phyloP scores from a whole-genome alignment of 2,888 invertebrate genomes.

The Temnothorax rugatulus region DNA sequence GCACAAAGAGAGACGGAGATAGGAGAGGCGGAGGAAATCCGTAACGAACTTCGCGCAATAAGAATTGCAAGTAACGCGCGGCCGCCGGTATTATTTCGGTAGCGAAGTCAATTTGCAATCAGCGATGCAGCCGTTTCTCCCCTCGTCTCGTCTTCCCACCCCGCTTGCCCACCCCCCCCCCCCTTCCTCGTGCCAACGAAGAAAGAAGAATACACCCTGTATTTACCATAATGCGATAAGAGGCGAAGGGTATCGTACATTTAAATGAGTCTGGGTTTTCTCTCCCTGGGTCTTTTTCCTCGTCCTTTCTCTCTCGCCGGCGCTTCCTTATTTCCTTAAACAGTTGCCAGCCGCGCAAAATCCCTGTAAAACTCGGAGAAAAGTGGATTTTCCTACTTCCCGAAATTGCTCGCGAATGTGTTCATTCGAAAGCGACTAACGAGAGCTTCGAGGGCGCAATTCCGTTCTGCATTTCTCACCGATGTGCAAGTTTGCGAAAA shows the following conservation, averaged over 20 bases:
- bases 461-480: background rate
- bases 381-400: slow-evolving; percentile 52
- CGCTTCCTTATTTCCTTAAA: slow-evolving; percentile 48
- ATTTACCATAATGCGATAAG: slow-evolving; percentile 84
- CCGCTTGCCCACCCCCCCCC: background rate
- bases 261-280: slow-evolving; percentile 77
- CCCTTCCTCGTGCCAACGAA: slow-evolving; percentile 51
- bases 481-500: background rate
- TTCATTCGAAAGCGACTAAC: slow-evolving; percentile 39
- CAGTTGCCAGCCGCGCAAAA: slow-evolving; percentile 49
- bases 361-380: slow-evolving; percentile 30
- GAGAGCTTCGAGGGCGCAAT: slow-evolving; percentile 9
- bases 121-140: slow-evolving; percentile 75
- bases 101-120: slow-evolving; percentile 84
- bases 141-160: slow-evolving; percentile 45
- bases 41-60: slow-evolving; percentile 78
- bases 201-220: slow-evolving; percentile 72
- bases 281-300: slow-evolving; percentile 25
- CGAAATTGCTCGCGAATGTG: slow-evolving; percentile 50
- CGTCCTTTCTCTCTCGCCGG: slow-evolving; percentile 7
- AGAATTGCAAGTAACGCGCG: slow-evolving; percentile 74
- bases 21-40: slow-evolving; percentile 61
- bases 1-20: slow-evolving; percentile 51
- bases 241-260: slow-evolving; percentile 81
- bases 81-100: slow-evolving; percentile 75